These are phyloP conservation scores for Xylota segnis DNA, from an alignment of 2,888 invertebrate species.

Conservation along the genomic window DNA sequence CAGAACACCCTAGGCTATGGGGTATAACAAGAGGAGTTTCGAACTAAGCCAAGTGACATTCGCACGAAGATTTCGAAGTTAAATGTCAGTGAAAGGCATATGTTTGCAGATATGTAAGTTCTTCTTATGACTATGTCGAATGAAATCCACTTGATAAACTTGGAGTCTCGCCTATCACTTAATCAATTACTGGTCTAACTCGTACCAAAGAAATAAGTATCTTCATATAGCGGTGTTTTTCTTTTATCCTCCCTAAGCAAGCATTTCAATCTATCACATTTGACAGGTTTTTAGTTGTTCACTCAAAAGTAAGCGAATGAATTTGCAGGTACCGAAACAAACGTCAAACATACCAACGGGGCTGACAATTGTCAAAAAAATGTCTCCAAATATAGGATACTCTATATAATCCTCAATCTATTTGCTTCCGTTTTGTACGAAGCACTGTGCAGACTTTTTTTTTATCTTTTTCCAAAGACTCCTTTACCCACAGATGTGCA, in stretches of 20 bases:
- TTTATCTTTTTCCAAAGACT: slow-evolving; percentile 44
- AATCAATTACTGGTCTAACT: too few species aligned
- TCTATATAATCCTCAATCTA: neutral
- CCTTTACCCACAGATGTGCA: slow-evolving; percentile 64
- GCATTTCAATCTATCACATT: too few species aligned
- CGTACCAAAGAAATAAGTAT: too few species aligned
- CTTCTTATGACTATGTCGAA: too few species aligned
- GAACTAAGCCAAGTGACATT: neutral
- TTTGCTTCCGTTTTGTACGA: neutral
- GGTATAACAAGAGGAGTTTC: neutral
- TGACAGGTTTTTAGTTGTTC: too few species aligned
- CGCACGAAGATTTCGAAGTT: neutral
- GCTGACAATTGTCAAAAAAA: neutral
- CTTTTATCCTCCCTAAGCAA: too few species aligned
- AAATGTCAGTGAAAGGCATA: neutral
- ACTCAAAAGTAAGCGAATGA: too few species aligned
- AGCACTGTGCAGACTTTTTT: neutral
- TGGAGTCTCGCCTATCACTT: too few species aligned
- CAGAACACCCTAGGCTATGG: slow-evolving; percentile 5
- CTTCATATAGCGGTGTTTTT: too few species aligned
- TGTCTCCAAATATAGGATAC: neutral
- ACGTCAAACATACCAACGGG: too few species aligned
- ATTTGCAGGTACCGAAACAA: too few species aligned
- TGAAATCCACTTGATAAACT: too few species aligned
- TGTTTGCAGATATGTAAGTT: neutral